phyloP scores from a whole-genome alignment of 2,113 vertebrate species.

The Cryptomyrus ogoouensis region DNA sequence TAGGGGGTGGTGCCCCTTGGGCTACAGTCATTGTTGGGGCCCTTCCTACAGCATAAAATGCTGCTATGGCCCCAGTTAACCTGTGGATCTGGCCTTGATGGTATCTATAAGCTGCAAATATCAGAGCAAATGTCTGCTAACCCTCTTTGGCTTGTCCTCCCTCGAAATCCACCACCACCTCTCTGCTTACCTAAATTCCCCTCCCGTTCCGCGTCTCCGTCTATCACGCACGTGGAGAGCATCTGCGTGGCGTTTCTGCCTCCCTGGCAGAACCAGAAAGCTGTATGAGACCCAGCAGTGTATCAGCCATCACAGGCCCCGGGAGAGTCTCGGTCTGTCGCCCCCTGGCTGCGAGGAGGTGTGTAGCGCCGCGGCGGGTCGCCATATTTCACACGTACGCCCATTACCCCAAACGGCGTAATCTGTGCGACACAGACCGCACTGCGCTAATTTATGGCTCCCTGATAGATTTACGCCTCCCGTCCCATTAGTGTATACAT shows the following conservation, averaged over 20 bases:
- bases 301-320: conserved; percentile 13
- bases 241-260: background rate
- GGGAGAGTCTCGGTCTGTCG: conserved; percentile 12
- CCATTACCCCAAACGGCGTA: conserved; percentile 40
- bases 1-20: background rate
- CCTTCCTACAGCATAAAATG: background rate
- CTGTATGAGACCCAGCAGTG: conserved; percentile 23
- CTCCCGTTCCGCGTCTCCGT: background rate
- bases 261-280: background rate
- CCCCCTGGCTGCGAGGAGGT: conserved; percentile 22
- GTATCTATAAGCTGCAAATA: background rate
- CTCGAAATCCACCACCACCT: background rate
- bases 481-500: conserved; percentile 47
- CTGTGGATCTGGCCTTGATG: background rate
- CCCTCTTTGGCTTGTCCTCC: background rate
- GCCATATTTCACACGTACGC: conserved; percentile 30
- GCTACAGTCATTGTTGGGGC: background rate
- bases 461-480: conserved; percentile 46
- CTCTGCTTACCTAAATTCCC: background rate
- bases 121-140: background rate
- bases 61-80: background rate
- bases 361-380: conserved; percentile 16
- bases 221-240: background rate
- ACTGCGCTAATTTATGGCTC: conserved; percentile 49
- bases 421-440: conserved; percentile 37